Evolutionary conservation across 2,113 vertebrate genomes (phyloP).

Genomic region (Cyprinodon variegatus): DNA sequence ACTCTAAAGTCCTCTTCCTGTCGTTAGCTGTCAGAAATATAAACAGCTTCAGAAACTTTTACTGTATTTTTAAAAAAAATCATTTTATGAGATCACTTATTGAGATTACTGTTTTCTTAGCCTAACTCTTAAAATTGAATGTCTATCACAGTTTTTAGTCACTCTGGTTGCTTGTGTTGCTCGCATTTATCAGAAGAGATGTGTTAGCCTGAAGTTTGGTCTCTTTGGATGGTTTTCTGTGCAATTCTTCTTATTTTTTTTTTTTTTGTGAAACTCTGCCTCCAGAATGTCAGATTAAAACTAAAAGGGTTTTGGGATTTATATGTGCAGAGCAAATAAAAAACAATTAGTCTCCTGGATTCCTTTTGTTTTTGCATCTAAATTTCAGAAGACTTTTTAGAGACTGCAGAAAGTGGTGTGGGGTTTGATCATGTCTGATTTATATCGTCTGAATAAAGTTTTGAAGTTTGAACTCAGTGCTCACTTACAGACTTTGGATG

Average conservation of each 20-base stretch:
- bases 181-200: background rate
- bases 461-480: background rate
- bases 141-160: background rate
- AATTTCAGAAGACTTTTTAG: conserved; percentile 42
- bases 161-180: background rate
- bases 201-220: background rate
- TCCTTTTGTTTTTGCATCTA: conserved; percentile 8
- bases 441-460: conserved; percentile 45
- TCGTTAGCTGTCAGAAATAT: background rate
- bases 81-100: background rate
- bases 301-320: background rate
- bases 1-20: too few relatives aligned
- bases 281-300: conserved; percentile 1
- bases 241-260: background rate
- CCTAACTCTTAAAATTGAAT: background rate
- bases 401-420: conserved; percentile 28
- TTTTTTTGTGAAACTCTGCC: background rate
- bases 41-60: background rate
- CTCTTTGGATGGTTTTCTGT: too few relatives aligned
- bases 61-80: background rate
- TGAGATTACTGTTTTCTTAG: background rate
- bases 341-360: background rate
- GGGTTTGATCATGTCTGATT: conserved; percentile 32
- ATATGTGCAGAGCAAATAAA: background rate
- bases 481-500: too few relatives aligned